phyloP scores from a whole-genome alignment of 2,113 vertebrate genomes.

The Pygoscelis adeliae region DNA sequence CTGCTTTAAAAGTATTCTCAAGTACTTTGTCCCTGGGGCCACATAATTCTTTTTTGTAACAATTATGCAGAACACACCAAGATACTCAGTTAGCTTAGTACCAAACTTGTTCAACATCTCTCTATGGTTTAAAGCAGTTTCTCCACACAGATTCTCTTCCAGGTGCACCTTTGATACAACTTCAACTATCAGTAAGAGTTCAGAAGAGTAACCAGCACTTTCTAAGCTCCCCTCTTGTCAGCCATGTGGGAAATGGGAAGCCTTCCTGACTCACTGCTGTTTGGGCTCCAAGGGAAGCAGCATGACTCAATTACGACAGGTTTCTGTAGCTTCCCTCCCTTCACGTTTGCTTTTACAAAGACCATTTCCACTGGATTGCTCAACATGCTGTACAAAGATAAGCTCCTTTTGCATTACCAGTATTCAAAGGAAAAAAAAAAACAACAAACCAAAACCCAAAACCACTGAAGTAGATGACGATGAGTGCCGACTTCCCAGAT shows the following conservation, averaged over 20 bases:
- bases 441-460: neutral
- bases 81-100: neutral
- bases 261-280: neutral
- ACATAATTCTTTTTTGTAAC: neutral
- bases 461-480: neutral
- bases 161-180: neutral
- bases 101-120: neutral
- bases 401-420: neutral
- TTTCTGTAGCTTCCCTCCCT: conserved; percentile 32
- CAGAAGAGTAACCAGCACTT: neutral
- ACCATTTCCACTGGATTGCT: neutral
- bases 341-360: neutral
- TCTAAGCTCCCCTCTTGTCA: neutral
- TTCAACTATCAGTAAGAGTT: fast-evolving
- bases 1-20: neutral
- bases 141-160: neutral
- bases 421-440: neutral
- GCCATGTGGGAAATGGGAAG: neutral
- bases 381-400: neutral
- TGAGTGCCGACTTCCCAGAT: neutral
- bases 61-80: neutral
- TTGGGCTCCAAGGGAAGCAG: neutral
- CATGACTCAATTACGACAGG: conserved; percentile 6
- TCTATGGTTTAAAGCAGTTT: neutral
- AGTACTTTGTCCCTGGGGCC: conserved; percentile 15